Evolutionary conservation across 2,797 vertebrate genomes (phyloP), one percentile per base, ranked within the genome.

Genomic region (Acipenser transmontanus): DNA sequence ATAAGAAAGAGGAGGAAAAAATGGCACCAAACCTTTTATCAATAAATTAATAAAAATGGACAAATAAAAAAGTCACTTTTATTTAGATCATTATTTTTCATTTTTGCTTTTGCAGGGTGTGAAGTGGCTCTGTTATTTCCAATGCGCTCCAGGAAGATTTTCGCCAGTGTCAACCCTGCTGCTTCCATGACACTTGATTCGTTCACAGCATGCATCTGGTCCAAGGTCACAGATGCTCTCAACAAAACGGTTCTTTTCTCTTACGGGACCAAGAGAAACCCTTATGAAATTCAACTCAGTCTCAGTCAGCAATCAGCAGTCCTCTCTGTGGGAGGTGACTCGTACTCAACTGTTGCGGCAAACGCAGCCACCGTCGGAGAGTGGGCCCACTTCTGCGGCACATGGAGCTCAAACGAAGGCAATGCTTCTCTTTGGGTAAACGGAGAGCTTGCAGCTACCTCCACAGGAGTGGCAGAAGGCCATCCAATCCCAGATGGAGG

Each of bases 221-320:
- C 92, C 70, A 97, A 93, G 83, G 92, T 89, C 8, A 92, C 91
- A 0, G 79, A 88, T 3, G 77, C 81, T 10, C 65, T 91, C 75
- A 93, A 95, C 84, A 96, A 93, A 82, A 98, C 95, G 0, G 73
- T 97, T 6, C 79, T 99, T 50, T 88, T 98, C 75, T 95, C 96
- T 52, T 99, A 99, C 0, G 94, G 95, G 34, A 95, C 90, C 59
- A 90, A 84, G 20, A 81, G 75, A 62, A 98, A 94, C 72, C 93
- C 96, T 0, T 91, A 92, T 0, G 94, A 98, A 72, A 84, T 99
- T 67, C 95, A 99, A 83, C 84, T 99, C 65, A 89, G 94, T 71
- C 84, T 99, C 50, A 87, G 87, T 67, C 73, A 68, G 0, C 79
- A 68, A 8, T 81, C 89, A 0, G 83, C 75, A 0, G 85, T 89